Percentiles rank a stretch among this genome's conserved stretches.
Conservation (phyloP, 2,888 invertebrate genomes). For the Coelinius sp. region DNA sequence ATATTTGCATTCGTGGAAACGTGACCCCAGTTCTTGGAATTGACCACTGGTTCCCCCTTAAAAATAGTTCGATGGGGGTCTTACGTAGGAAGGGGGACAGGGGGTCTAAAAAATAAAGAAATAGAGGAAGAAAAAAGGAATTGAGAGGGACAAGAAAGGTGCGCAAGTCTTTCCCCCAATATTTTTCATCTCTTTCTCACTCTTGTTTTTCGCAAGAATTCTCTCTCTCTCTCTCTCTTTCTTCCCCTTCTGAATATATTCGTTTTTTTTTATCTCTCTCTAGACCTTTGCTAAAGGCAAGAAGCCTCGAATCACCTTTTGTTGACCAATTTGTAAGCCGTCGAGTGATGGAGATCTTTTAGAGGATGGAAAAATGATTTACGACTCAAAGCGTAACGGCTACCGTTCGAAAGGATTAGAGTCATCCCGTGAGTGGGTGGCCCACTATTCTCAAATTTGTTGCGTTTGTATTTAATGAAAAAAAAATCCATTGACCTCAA, state of each 20-base stretch:
- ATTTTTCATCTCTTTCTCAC: conserved; percentile 28
- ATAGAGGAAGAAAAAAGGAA: not conserved
- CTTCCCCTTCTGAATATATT: not conserved
- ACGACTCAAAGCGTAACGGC: conserved; percentile 37
- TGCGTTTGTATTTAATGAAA: conserved; percentile 14
- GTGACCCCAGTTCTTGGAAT: conserved; percentile 51
- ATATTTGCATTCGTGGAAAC: conserved; percentile 56
- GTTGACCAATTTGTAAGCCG: conserved; percentile 56
- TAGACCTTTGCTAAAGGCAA: conserved; percentile 38
- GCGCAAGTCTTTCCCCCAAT: conserved; percentile 20
- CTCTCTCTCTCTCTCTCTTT: conserved; percentile 15
- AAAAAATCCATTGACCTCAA: not conserved
- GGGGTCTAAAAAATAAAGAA: conserved; percentile 19
- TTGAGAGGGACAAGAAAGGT: conserved; percentile 15
- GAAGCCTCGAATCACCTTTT: conserved; percentile 44
- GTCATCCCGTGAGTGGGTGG: conserved; percentile 24
- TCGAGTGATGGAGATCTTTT: conserved; percentile 39
- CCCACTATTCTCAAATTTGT: conserved; percentile 10
- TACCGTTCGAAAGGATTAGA: conserved; percentile 33
- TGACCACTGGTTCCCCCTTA: conserved; percentile 32
- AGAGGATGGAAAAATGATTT: conserved; percentile 41
- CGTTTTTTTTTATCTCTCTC: conserved; percentile 26
- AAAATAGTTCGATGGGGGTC: conserved; percentile 35
- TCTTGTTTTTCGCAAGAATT: conserved; percentile 6
- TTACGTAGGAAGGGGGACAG: conserved; percentile 4